These are phyloP conservation scores for Enteromius argenteus DNA, from an alignment of 2,797 vertebrate genomes.

Conservation along the genomic window DNA sequence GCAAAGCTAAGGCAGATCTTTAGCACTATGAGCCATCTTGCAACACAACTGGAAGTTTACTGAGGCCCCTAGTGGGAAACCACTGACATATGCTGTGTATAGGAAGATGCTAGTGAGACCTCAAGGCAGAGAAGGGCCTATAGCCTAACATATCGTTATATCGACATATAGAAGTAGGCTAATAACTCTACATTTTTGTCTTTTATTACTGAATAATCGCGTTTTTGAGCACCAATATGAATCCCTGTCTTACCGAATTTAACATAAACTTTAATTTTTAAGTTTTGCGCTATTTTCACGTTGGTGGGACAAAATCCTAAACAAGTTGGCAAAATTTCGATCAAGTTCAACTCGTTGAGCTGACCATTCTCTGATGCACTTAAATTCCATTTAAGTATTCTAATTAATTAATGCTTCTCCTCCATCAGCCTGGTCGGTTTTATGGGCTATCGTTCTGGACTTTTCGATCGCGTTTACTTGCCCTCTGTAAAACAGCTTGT, in stretches of 20 bases:
- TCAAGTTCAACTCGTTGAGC: background rate
- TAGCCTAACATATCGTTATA: background rate
- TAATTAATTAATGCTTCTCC: background rate
- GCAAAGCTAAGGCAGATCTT: background rate
- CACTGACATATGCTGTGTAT: background rate
- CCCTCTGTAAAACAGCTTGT: background rate
- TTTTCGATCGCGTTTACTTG: background rate
- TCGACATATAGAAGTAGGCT: background rate
- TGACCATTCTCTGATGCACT: background rate
- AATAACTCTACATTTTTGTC: background rate
- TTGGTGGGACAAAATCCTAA: too few species aligned
- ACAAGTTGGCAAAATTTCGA: background rate
- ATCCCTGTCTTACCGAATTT: background rate
- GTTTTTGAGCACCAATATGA: background rate
- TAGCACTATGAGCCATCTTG: background rate
- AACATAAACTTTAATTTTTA: background rate
- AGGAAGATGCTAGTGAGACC: background rate
- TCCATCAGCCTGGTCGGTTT: background rate
- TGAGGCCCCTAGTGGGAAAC: background rate
- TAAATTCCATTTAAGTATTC: background rate
- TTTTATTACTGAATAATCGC: background rate
- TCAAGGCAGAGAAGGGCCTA: background rate
- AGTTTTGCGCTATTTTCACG: background rate
- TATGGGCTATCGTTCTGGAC: too few species aligned
- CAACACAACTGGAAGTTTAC: background rate